A percentile compares a stretch with the other conserved stretches of the same genome.
These are phyloP conservation scores for Patella caerulea DNA, from an alignment of 2,888 invertebrate species.

Conservation along the genomic window DNA sequence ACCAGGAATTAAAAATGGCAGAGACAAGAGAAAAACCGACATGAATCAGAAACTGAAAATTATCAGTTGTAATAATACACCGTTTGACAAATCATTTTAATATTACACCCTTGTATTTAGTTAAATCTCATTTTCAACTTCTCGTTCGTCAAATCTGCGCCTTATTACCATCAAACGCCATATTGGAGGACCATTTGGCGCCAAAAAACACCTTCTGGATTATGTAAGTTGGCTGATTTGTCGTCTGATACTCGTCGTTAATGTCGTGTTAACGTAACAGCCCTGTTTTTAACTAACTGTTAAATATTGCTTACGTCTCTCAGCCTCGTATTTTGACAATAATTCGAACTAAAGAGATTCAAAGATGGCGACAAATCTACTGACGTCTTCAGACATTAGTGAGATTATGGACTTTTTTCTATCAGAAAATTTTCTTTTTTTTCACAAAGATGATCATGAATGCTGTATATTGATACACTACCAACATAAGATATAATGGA, in stretches of 20 bases:
- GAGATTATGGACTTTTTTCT: no score
- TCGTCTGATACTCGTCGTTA: slow-evolving; percentile 5
- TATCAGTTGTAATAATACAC: no score
- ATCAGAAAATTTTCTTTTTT: no score
- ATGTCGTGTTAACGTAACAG: slow-evolving; percentile 10
- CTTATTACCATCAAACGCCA: not conserved
- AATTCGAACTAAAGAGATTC: slow-evolving; percentile 7
- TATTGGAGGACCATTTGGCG: slow-evolving; percentile 4
- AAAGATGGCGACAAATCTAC: not conserved
- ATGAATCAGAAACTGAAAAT: no score
- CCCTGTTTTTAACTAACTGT: not conserved
- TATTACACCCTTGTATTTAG: no score
- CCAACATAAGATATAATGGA: no score
- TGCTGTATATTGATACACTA: no score
- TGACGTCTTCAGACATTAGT: no score
- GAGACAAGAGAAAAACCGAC: no score
- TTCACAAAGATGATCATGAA: no score
- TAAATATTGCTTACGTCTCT: not conserved
- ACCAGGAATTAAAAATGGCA: no score
- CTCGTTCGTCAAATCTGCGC: slow-evolving; percentile 4
- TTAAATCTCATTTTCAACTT: not conserved
- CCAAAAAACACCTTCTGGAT: slow-evolving; percentile 6
- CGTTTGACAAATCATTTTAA: no score
- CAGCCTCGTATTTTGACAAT: not conserved
- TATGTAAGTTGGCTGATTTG: slow-evolving; percentile 6